Conservation (phyloP, 1,140 invertebrate species). For the Pseudomyrmex concolor region DNA sequence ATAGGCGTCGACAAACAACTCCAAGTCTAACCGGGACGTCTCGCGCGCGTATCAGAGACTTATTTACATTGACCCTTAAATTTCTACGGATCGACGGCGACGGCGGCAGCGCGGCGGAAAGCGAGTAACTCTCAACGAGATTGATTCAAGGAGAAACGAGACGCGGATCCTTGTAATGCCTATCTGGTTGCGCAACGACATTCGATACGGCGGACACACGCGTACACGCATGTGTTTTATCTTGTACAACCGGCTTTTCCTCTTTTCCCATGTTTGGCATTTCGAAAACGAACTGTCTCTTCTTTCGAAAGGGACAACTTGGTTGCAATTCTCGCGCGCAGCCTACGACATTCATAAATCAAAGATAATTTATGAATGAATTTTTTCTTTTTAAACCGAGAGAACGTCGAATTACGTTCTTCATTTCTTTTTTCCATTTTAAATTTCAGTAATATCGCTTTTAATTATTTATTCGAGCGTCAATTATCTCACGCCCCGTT, state of each 20-base stretch:
- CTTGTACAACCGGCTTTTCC: constrained; percentile 43
- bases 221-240: not conserved
- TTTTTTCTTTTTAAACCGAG: not conserved
- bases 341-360: constrained; percentile 20
- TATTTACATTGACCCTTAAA: constrained; percentile 63
- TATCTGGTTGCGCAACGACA: constrained; percentile 41
- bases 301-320: constrained; percentile 15
- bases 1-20: constrained; percentile 7
- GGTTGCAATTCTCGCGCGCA: constrained; percentile 3
- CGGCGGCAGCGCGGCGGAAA: not conserved
- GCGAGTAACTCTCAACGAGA: not conserved
- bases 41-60: not conserved
- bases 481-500: not conserved
- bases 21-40: not conserved
- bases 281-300: not conserved
- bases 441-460: not conserved
- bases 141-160: constrained; percentile 49
- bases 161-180: constrained; percentile 39
- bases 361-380: not conserved
- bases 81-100: constrained; percentile 43
- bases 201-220: not conserved
- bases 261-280: constrained; percentile 12
- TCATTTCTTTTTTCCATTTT: not conserved
- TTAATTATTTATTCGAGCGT: not conserved
- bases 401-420: too few species aligned